Evolutionary conservation across 2,113 vertebrate genomes (phyloP), one percentile per base, ranked within the genome.

Genomic region (Rhea pennata): DNA sequence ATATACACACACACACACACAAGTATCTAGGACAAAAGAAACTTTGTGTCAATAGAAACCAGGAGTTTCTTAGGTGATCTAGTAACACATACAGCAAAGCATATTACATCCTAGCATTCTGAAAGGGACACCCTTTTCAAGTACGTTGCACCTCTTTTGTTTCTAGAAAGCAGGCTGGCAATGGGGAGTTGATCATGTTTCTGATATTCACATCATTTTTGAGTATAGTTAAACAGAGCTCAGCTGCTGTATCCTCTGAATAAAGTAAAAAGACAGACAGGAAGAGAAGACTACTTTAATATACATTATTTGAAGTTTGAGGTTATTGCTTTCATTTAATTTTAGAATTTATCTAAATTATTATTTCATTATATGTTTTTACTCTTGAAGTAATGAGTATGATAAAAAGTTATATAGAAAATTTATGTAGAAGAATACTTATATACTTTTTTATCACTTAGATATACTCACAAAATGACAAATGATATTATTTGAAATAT

Each of bases 51-150:
- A 93, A 44, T 36, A 83, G 46, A 88, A 95, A 81, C 7, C 53
- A 95, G 81, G 22, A 84, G 51, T 21, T 96, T 90, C 83, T 48
- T 72, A 87, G 12, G n/a, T 48, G 65, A 70, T 64, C 74, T 29
- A 51, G 24, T 81, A 72, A 74, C 33, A n/a, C 12, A 56, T 3
- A 65, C 10, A 75, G 80, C 5, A 93, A 95, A 93, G 82, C 85
- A 46, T 33, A 75, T 36, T 2, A 0, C 20, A 81, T n/a, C 51
- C 77, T 78, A 39, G 53, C 62, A 92, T 69, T 88, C 65, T 95
- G 90, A 84, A 91, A 95, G 58, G n/a, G 67, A 83, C 94, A 78
- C 21, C 84, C 72, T 93, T 90, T 91, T 93, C 59, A 88, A 77
- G 66, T 71, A 91, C 22, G 72, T 69, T 92, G 27, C 50, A 92